A percentile compares a stretch with the other conserved stretches of the same genome.
phyloP scores from a whole-genome alignment of 2,888 invertebrate genomes.

The Drosophila testacea region DNA sequence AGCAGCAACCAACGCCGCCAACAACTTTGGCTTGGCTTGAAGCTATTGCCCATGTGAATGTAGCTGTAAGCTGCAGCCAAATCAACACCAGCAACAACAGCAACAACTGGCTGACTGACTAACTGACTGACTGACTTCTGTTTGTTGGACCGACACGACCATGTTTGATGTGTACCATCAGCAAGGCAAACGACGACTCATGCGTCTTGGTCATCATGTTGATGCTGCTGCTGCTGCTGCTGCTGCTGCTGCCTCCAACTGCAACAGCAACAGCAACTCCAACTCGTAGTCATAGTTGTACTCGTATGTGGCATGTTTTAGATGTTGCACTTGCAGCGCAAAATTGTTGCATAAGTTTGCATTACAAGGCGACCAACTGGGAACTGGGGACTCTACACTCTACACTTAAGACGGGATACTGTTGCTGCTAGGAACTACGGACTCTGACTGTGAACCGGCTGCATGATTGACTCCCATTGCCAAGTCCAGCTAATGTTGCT shows the following conservation, averaged over 20 bases:
- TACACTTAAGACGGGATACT: conserved; percentile 1
- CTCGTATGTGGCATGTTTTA: conserved; percentile 60
- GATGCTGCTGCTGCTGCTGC: conserved; percentile 34
- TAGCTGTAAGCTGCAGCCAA: conserved; percentile 58
- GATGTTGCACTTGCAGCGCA: conserved; percentile 75
- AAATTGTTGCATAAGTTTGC: conserved; percentile 79
- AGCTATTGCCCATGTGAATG: conserved; percentile 43
- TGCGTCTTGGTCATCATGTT: conserved; percentile 57
- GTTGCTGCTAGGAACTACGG: conserved; percentile 14
- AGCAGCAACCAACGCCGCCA: conserved; percentile 59
- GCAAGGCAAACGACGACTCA: conserved; percentile 61
- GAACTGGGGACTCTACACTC: conserved; percentile 11
- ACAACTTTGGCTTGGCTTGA: conserved; percentile 63
- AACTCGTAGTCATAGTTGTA: conserved; percentile 2
- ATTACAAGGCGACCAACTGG: conserved; percentile 61
- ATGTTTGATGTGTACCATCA: conserved; percentile 79
- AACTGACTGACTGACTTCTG: conserved; percentile 76
- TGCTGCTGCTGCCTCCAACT: conserved; percentile 34
- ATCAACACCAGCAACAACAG: conserved; percentile 69
- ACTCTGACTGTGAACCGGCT: conserved; percentile 58
- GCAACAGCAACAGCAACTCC: conserved; percentile 11
- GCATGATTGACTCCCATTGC: conserved; percentile 74
- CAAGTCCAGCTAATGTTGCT: conserved; percentile 27
- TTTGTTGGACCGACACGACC: conserved; percentile 81
- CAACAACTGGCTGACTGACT: conserved; percentile 52